These are phyloP conservation scores for Acanthiza pusilla DNA, from an alignment of 2,797 vertebrate species.

Conservation along the genomic window DNA sequence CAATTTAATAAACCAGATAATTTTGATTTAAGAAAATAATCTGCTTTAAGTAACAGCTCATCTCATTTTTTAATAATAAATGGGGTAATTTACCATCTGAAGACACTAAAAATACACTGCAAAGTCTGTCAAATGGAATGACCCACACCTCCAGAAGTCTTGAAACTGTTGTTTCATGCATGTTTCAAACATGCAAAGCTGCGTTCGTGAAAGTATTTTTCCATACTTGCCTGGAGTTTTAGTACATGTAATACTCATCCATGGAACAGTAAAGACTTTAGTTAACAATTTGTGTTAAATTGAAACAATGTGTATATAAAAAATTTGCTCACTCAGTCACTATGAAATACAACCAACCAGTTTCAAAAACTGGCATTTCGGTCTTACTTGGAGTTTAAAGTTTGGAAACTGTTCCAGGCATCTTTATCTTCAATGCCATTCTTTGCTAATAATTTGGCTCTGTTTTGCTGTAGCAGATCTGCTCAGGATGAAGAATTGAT, in stretches of 20 bases:
- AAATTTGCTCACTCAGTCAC: not conserved
- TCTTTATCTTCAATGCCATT: not conserved
- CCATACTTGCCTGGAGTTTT: not conserved
- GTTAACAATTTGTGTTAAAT: not conserved
- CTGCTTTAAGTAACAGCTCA: not conserved
- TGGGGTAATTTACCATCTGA: not conserved
- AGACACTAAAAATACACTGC: not conserved
- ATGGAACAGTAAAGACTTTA: not conserved
- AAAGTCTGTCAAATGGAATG: not conserved
- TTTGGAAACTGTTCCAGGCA: not conserved
- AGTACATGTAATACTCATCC: not conserved
- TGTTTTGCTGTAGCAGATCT: not conserved
- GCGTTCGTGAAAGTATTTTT: not conserved
- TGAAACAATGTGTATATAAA: not conserved
- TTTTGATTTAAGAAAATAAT: not conserved
- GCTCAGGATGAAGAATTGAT: not conserved
- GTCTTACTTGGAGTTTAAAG: not conserved
- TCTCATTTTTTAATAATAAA: not conserved
- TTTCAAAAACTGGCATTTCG: not conserved
- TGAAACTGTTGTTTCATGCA: not conserved
- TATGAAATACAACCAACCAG: not conserved
- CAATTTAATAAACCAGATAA: not conserved
- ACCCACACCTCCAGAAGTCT: not conserved
- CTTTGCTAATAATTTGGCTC: not conserved
- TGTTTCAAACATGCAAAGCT: not conserved